Percentiles rank a stretch among this genome's conserved stretches.
phyloP scores from a whole-genome alignment of 2,888 invertebrate species.

The Diachrysia chrysitis region DNA sequence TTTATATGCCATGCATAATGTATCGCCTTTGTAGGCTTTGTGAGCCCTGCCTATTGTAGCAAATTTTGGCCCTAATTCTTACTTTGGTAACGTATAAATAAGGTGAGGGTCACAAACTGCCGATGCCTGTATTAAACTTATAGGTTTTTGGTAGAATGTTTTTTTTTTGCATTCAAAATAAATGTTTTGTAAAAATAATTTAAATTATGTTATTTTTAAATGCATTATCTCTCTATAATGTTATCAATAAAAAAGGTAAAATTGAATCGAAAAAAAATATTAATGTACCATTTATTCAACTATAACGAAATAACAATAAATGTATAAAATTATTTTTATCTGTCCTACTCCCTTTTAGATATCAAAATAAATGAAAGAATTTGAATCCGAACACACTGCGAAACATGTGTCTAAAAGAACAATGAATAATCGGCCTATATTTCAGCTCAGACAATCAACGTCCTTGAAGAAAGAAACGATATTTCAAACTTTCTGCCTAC shows the following conservation, averaged over 20 bases:
- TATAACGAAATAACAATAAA: too few relatives aligned
- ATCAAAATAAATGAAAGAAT: too few relatives aligned
- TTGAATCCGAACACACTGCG: too few relatives aligned
- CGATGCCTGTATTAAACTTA: not conserved
- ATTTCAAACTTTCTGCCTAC: not conserved
- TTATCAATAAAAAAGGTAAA: too few relatives aligned
- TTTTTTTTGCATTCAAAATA: too few relatives aligned
- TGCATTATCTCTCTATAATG: too few relatives aligned
- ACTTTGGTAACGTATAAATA: conserved; percentile 1
- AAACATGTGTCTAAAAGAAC: not conserved
- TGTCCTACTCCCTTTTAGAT: too few relatives aligned
- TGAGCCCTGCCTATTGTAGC: conserved; percentile 27
- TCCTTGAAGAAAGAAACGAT: not conserved
- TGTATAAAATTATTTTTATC: too few relatives aligned
- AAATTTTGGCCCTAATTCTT: conserved; percentile 40
- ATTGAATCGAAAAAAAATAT: too few relatives aligned
- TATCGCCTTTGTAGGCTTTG: conserved; percentile 53
- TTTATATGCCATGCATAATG: conserved; percentile 65
- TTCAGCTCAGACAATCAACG: not conserved
- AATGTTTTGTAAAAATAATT: too few relatives aligned
- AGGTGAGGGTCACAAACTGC: not conserved
- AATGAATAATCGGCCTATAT: not conserved
- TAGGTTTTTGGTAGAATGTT: not conserved
- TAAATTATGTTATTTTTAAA: too few relatives aligned
- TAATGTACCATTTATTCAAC: too few relatives aligned